Percentiles rank a stretch among this genome's conserved stretches.
These are phyloP conservation scores for Luperina nickerlii DNA, from an alignment of 2,888 invertebrate genomes.

Conservation along the genomic window DNA sequence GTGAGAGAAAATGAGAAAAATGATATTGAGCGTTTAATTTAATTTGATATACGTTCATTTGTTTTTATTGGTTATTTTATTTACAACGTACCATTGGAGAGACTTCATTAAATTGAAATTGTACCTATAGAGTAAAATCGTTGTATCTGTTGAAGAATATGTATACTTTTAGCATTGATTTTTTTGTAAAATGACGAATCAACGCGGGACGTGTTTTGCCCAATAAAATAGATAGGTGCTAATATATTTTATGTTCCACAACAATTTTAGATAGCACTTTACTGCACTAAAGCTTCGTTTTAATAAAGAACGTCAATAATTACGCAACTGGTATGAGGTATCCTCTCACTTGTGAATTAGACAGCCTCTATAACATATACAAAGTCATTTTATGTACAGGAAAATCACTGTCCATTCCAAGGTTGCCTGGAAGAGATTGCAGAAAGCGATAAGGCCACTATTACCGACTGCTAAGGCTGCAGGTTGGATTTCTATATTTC, in stretches of 20 bases:
- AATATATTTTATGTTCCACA: background rate
- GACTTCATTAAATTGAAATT: background rate
- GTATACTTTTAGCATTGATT: background rate
- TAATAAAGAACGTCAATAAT: background rate
- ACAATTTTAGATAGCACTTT: background rate
- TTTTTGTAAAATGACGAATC: background rate
- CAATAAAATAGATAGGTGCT: background rate
- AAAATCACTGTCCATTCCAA: background rate
- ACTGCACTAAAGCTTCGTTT: background rate
- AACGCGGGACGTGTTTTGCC: background rate
- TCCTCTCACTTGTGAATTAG: background rate
- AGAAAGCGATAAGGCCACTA: background rate
- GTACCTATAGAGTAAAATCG: background rate
- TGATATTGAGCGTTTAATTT: slow-evolving; percentile 9
- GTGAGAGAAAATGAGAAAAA: slow-evolving; percentile 25
- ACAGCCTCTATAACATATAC: background rate
- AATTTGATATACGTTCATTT: slow-evolving; percentile 7
- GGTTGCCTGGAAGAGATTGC: background rate
- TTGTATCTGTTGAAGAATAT: background rate
- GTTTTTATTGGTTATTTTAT: slow-evolving; percentile 11
- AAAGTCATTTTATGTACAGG: background rate
- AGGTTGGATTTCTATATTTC: no score
- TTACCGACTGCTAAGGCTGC: no score
- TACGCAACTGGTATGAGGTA: background rate
- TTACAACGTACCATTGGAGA: background rate